Evolutionary conservation across 2,113 vertebrate species (phyloP).

Genomic region (Nansenia antarctica): DNA sequence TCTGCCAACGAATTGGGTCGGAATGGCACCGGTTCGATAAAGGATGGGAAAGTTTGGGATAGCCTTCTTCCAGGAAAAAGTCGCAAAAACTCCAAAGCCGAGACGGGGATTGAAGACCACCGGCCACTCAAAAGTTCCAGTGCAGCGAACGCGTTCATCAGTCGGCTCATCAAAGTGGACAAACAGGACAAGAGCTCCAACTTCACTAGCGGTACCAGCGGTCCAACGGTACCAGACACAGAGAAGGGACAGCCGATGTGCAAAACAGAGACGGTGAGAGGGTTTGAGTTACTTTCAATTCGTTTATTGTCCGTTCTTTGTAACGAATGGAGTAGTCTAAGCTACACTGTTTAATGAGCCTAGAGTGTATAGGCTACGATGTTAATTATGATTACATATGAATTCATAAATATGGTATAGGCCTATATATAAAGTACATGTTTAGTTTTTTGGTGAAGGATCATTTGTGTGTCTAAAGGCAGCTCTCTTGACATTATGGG

Average conservation of each 20-base stretch:
- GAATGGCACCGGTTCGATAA: slow-evolving; percentile 39
- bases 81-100: slow-evolving; percentile 78
- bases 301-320: too few relatives aligned
- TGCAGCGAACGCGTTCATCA: slow-evolving; percentile 79
- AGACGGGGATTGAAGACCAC: slow-evolving; percentile 63
- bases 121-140: slow-evolving; percentile 43
- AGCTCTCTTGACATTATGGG: too few relatives aligned
- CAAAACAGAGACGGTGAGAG: slow-evolving; percentile 79
- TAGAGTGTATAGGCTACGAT: too few relatives aligned
- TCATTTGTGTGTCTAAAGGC: too few relatives aligned
- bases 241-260: slow-evolving; percentile 70
- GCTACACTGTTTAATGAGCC: too few relatives aligned
- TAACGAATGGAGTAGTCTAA: too few relatives aligned
- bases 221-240: slow-evolving; percentile 62
- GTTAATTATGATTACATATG: too few relatives aligned
- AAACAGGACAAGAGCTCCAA: slow-evolving; percentile 81
- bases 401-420: too few relatives aligned
- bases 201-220: slow-evolving; percentile 47
- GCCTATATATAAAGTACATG: too few relatives aligned
- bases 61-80: slow-evolving; percentile 80
- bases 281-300: background rate
- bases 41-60: slow-evolving; percentile 76
- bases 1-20: slow-evolving; percentile 68
- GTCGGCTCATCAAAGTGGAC: slow-evolving; percentile 87
- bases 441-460: too few relatives aligned